phyloP scores from a whole-genome alignment of 1,140 invertebrate genomes.

The Platyscapa corneri region DNA sequence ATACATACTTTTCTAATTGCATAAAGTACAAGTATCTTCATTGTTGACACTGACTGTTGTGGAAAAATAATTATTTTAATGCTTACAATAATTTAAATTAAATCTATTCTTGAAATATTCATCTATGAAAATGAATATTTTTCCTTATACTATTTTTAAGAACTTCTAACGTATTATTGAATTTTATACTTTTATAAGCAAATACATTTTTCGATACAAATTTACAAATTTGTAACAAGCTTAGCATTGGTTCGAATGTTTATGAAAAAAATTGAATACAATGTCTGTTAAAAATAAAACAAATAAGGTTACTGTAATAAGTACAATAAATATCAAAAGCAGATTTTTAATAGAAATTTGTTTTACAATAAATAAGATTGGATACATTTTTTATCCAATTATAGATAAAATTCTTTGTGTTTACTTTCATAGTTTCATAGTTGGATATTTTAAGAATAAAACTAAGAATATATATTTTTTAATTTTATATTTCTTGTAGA shows the following conservation, averaged over 20 bases:
- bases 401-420: not conserved
- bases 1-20: not conserved
- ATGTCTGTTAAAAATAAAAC: not conserved
- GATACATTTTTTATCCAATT: not conserved
- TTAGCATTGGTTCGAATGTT: too few relatives aligned
- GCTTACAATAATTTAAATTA: slow-evolving; percentile 6
- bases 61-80: slow-evolving; percentile 25
- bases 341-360: not conserved
- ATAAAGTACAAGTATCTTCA: not conserved
- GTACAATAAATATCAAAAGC: not conserved
- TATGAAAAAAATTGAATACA: not conserved
- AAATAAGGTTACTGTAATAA: not conserved
- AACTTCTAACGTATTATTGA: not conserved
- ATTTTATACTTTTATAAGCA: not conserved
- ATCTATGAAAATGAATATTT: not conserved
- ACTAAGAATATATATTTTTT: not conserved
- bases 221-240: too few relatives aligned
- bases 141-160: not conserved
- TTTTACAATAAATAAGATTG: not conserved
- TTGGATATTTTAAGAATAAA: not conserved
- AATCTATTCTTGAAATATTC: slow-evolving; percentile 8
- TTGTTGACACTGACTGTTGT: slow-evolving; percentile 11
- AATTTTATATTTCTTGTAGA: slow-evolving; percentile 31
- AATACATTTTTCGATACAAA: too few relatives aligned
- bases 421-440: not conserved